These are phyloP conservation scores for Spondyliosoma cantharus DNA, from an alignment of 2,797 vertebrate genomes.

Conservation along the genomic window DNA sequence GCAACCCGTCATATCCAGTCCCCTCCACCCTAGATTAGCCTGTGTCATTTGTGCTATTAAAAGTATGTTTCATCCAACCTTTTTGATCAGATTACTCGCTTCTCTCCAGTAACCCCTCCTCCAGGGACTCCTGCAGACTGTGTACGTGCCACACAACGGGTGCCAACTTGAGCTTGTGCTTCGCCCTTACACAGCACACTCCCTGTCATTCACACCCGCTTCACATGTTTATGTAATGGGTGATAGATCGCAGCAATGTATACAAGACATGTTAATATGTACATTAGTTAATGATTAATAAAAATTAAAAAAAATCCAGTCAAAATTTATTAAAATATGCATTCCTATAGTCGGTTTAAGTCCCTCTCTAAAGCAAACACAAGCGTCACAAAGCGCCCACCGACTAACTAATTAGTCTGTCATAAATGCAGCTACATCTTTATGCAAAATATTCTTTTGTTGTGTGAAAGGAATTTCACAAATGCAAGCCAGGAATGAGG, in stretches of 20 bases:
- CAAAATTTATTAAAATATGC: not conserved
- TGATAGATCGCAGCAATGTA: not conserved
- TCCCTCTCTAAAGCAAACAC: not conserved
- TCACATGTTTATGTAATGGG: not conserved
- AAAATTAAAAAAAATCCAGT: not conserved
- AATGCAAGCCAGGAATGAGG: conserved; percentile 68
- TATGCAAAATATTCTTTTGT: conserved; percentile 58
- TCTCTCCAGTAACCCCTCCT: conserved; percentile 60
- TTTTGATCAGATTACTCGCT: conserved; percentile 64
- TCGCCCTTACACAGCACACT: conserved; percentile 37
- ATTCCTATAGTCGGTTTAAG: not conserved
- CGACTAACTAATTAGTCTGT: not conserved
- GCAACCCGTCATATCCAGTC: not conserved
- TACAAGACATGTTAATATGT: not conserved
- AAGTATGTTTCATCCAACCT: conserved; percentile 57
- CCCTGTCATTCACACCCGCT: conserved; percentile 22
- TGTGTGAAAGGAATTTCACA: conserved; percentile 75
- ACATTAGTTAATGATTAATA: not conserved
- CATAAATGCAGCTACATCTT: conserved; percentile 24
- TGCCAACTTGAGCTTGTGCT: conserved; percentile 57
- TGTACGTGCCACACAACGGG: conserved; percentile 75
- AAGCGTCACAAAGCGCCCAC: not conserved
- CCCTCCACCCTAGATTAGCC: not conserved
- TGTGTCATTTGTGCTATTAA: conserved; percentile 49
- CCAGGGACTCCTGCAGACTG: conserved; percentile 72